Percentiles rank a stretch among this genome's conserved stretches.
phyloP scores from a whole-genome alignment of 2,797 vertebrate species.

The Dendrocincla fuliginosa region DNA sequence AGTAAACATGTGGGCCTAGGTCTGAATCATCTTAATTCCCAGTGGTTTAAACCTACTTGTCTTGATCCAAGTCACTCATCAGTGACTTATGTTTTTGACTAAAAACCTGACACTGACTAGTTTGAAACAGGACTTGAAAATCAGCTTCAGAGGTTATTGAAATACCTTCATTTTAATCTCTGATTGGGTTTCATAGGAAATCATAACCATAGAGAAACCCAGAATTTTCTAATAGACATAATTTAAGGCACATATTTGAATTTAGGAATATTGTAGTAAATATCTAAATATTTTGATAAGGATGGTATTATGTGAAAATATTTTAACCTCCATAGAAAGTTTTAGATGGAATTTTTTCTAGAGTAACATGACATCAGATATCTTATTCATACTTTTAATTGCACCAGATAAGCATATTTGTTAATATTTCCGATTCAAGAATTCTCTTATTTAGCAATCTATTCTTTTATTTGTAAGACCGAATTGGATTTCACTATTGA shows the following conservation, averaged over 20 bases:
- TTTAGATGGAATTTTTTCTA: not conserved
- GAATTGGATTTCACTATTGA: not conserved
- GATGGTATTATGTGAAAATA: not conserved
- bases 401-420: not conserved
- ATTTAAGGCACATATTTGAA: not conserved
- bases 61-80: not conserved
- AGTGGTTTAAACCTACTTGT: not conserved
- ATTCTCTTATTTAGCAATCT: not conserved
- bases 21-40: not conserved
- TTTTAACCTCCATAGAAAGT: not conserved
- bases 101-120: not conserved
- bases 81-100: not conserved
- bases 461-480: not conserved
- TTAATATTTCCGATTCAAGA: not conserved
- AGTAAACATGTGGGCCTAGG: not conserved
- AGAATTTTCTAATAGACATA: not conserved
- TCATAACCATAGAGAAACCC: not conserved
- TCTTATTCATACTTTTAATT: not conserved
- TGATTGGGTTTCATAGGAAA: not conserved
- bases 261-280: not conserved
- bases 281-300: not conserved
- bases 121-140: not conserved
- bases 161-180: not conserved
- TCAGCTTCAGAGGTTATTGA: not conserved
- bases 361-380: not conserved